Evolutionary conservation across 2,113 vertebrate species (phyloP), one percentile per base, ranked within the genome.

Genomic region (Melanerpes aurifrons): DNA sequence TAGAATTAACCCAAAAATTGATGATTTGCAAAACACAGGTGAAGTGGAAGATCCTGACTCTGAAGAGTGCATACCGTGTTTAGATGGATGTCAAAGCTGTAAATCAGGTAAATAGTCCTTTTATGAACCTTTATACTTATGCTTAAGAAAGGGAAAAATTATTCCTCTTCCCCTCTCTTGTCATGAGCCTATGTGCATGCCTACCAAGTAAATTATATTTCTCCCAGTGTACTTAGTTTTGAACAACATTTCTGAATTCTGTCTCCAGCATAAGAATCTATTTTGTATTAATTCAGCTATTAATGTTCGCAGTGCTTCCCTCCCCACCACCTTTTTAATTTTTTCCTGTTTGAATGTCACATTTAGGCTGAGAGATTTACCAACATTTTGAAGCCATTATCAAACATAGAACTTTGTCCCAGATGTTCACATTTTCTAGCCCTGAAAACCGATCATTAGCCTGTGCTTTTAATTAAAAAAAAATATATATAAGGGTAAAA

Each of bases 11-110:
- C 12, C 22, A 53, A 56, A 81, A 81, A 76, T 1, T 25, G 26
- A 7, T 71, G 32, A 48, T 81, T 89, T 86, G 47, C 28, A 45
- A 54, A 96, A 56, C 78, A 13, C 85, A 99, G 99, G 97, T 96
- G 96, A 98, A 95, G 94, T 97, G 61, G 96, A 97, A 82, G 97
- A 98, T 57, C 89, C 91, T 62, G 96, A 97, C 54, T 92, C 96
- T 22, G 98, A 97, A 62, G 97, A 95, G 29, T 99, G 99, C 28
- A 18, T 98, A 61, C 89, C 96, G 35, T 99, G 99, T 96, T 98
- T 98, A 81, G 98, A 98, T 17, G 99, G 99, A 75, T 99, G 99
- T 75, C 95, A 97, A 86, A 97, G 95, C 14, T 99, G 99, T 93
- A 79, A 95, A 79, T 57, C 40, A 25, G 98, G 99, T 99, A 97